Conservation (phyloP, 2,113 vertebrate species). For the Mesembrinibis cayennensis region DNA sequence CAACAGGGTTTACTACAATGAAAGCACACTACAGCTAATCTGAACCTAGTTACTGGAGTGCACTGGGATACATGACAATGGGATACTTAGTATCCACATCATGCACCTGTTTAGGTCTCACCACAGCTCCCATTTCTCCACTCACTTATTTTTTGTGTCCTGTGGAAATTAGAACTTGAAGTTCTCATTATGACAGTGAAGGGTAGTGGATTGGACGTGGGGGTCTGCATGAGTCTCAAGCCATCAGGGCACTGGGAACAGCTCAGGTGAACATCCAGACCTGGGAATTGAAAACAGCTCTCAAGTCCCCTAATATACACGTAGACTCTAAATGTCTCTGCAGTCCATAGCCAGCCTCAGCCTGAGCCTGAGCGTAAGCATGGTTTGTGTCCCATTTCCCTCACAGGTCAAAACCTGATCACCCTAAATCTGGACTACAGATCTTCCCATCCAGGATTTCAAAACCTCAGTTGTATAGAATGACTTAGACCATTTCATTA, state of each 20-base stretch:
- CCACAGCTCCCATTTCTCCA: neutral
- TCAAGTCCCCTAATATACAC: neutral
- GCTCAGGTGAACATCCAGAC: neutral
- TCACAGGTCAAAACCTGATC: rapidly evolving
- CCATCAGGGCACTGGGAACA: neutral
- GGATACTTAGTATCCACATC: neutral
- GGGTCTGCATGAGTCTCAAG: neutral
- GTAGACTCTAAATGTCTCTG: neutral
- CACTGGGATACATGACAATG: neutral
- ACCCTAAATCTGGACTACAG: neutral
- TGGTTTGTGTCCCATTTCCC: neutral
- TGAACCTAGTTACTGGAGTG: neutral
- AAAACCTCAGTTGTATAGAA: neutral
- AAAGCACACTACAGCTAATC: neutral
- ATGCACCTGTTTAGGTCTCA: neutral
- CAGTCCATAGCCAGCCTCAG: neutral
- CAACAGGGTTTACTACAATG: neutral
- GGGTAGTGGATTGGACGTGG: neutral
- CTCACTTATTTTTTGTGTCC: neutral
- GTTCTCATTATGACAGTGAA: neutral
- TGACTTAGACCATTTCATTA: neutral
- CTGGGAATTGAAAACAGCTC: neutral
- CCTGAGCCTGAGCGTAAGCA: neutral
- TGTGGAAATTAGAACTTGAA: neutral
- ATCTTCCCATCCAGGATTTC: neutral